Evolutionary conservation across 1,140 invertebrate species (phyloP), one percentile per base, ranked within the genome.

Genomic region (Melanaphis sacchari): DNA sequence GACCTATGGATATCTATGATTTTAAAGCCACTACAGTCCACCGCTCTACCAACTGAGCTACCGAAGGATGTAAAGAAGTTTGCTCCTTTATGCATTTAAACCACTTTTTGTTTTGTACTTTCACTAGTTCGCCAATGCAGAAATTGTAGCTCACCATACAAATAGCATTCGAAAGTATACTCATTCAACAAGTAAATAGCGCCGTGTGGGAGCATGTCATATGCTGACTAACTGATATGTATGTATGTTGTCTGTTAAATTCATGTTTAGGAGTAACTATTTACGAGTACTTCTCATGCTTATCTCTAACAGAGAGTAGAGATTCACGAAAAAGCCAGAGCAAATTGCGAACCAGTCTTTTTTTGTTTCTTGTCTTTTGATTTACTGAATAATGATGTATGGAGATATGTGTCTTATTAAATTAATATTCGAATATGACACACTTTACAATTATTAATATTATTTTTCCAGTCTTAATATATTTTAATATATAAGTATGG

Each of bases 41-140:
- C 97, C 97, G 97, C 97, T 97, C 97, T 97, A 97, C 97, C 97
- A 97, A 97, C 97, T 97, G 97, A 97, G 97, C 97, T 97, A 97
- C 97, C 97, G 97, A 97, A 97, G 97, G 96, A 43, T 87, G 26
- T 0, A n/a, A 22, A 43, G 0, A 0, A 2, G 4, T 21, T n/a
- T 1, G 31, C 3, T 31, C 2, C 4, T n/a, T 46, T 18, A 8
- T n/a, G 15, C 84, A 87, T 87, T 87, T 87, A 87, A 87, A 87
- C 26, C 11, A 46, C 1, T 87, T 43, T 87, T 66, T 43, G 11
- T 43, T 0, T 49, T 49, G 18, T 31, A 87, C 84, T 87, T 87
- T 87, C 84, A 85, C 84, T 15, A 87, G 15, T 11, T 43, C 11
- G 41, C 41, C 1, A 40, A 84, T 76, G n/a, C 4, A n/a, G n/a